Evolutionary conservation across 23 tunicate genomes (phyloP), one percentile per base, ranked within the genome.

Genomic region (Diplosoma virens): DNA sequence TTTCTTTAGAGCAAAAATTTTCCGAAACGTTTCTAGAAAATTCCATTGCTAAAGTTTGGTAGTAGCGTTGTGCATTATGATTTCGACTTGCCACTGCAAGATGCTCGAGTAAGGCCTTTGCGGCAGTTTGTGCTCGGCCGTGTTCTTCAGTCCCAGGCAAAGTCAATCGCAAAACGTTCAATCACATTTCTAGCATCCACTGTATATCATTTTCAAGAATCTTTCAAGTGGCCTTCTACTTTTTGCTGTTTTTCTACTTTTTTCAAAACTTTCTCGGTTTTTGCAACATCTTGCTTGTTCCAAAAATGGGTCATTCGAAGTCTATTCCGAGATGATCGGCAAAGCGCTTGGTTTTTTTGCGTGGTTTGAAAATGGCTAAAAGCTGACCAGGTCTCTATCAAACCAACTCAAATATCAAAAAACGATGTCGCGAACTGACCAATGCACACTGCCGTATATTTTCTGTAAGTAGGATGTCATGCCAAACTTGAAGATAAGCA

Each of bases 341-440:
- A 53, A 77, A 24, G 3, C 77, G 33, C 4, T 59, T 22, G 6
- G 88, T 70, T 52, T 71, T n/a, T n/a, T 66, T 23, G 76, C 76
- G 24, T 41, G 54, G 9, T 64, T 69, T 1, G 77, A 30, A 27
- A 83, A 34, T 18, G 96, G 96, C 28, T 48, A 25, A 54, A 89
- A 72, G 37, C 72, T 78, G 53, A 78, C 71, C 0, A 88, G 88
- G 56, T 77, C 82, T 1, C 89, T 75, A 66, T 84, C 89, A 55
- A 66, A 84, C 98, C 98, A 93, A 0, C 98, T 93, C 3, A 86
- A 30, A 23, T 83, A 27, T 27, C 34, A 37, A 18, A 35, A 72
- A 46, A 66, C 79, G 3, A 93, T 81, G 30, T 81, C 74, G 25
- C 98, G 77, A 20, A 86, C 93, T 23, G 92, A 93, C 98, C 98